These are phyloP conservation scores for Philaenus spumarius DNA, from an alignment of 1,140 invertebrate genomes.

Conservation along the genomic window DNA sequence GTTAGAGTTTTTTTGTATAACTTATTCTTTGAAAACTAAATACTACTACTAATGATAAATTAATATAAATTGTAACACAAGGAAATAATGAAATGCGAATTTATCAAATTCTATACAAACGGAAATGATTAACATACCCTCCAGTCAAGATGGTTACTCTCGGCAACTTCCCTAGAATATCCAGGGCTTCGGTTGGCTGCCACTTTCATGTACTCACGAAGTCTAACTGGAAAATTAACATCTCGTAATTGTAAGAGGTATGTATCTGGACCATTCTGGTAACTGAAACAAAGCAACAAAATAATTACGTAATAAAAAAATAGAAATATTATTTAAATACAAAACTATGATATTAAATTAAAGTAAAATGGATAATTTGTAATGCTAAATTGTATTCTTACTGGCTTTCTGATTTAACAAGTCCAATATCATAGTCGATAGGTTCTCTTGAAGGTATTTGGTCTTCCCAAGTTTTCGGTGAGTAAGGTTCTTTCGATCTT, in stretches of 20 bases:
- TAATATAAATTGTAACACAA: too few relatives aligned
- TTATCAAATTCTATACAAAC: neutral
- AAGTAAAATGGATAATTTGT: neutral
- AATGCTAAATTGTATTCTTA: conserved; percentile 45
- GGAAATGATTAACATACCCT: conserved; percentile 46
- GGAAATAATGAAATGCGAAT: too few relatives aligned
- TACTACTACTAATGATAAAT: too few relatives aligned
- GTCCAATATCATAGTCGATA: conserved; percentile 74
- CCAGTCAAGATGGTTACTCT: conserved; percentile 56
- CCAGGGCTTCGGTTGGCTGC: conserved; percentile 62
- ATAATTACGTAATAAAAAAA: conserved; percentile 1
- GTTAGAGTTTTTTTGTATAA: too few relatives aligned
- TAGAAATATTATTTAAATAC: neutral
- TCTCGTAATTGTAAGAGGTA: conserved; percentile 89
- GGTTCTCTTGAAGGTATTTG: conserved; percentile 66
- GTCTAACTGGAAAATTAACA: conserved; percentile 82
- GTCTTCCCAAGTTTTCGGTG: conserved; percentile 54
- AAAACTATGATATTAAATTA: neutral
- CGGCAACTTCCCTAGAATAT: conserved; percentile 11
- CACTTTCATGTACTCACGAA: conserved; percentile 90
- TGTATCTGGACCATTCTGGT: conserved; percentile 93
- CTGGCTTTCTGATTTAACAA: conserved; percentile 80
- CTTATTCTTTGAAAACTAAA: too few relatives aligned
- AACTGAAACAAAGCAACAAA: conserved; percentile 49
- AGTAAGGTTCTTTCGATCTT: conserved; percentile 38